A percentile compares a stretch with the other conserved stretches of the same genome.
These are phyloP conservation scores for Ceratitis capitata DNA, from an alignment of 1,140 invertebrate genomes.

Conservation along the genomic window DNA sequence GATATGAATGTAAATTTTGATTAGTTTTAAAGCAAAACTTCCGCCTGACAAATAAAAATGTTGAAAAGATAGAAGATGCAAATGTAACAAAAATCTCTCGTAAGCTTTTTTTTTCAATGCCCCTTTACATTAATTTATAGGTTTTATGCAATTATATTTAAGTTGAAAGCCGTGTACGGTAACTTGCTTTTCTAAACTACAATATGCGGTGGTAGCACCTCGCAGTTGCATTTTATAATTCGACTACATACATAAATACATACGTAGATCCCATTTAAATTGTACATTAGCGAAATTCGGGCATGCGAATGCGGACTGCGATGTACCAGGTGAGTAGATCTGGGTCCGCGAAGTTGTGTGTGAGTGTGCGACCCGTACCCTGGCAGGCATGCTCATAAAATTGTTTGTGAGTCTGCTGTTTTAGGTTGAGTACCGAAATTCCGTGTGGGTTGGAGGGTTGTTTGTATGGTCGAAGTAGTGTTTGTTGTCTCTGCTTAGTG, in stretches of 20 bases:
- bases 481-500: not conserved
- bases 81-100: not conserved
- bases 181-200: too few relatives aligned
- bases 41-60: not conserved
- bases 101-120: not conserved
- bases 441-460: not conserved
- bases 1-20: not conserved
- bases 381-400: too few relatives aligned
- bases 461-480: not conserved
- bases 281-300: not conserved
- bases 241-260: too few relatives aligned
- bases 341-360: not conserved
- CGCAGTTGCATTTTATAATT: too few relatives aligned
- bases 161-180: not conserved
- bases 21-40: not conserved
- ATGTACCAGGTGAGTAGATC: not conserved
- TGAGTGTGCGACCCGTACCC: not conserved
- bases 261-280: not conserved
- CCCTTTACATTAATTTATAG: not conserved
- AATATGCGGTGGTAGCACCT: not conserved
- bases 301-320: not conserved
- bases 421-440: not conserved
- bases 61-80: not conserved
- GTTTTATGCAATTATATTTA: not conserved
- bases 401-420: not conserved